Base-by-base conservation (phyloP, 2,797 vertebrate species). In the Enteromius radiatus region DNA sequence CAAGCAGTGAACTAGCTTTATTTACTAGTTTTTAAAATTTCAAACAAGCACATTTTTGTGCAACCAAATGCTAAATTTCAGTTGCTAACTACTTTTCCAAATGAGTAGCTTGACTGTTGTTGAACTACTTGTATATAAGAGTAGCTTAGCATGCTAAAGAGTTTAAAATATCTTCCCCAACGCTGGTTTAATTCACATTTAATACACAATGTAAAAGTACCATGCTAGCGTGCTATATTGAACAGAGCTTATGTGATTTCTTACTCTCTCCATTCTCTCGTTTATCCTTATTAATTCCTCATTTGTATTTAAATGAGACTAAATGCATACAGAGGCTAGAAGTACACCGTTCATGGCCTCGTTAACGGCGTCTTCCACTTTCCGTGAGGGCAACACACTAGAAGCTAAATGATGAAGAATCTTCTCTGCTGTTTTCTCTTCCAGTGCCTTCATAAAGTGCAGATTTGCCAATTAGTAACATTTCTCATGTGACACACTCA, bases 291-390 rank as follows among this genome's bases (percentile, higher is more conserved):
- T 69, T 69, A 69, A 83, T 59, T 76, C 26, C n/a, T 69, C 3
- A 77, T 77, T 76, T 79, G 36, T 74, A 84, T 74, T 84, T 28
- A 74, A 26, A 74, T 64, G n/a, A 79, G 68, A 41, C 59, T 71
- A 80, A 74, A 54, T 33, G 36, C 1, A 2, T 28, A 36, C 12
- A 43, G 43, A 84, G 77, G 68, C 45, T 26, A 75, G 74, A 78
- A 79, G 76, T 70, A 71, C 41, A 43, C 26, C 10, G 14, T 73
- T 52, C 33, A 54, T 33, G 59, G 56, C 21, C 59, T 84, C 26
- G 12, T 84, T 76, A 82, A 76, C 21, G 3, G 15, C 47, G 59
- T 38, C 26, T 54, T 75, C 36, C 61, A 21, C 63, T 82, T 43
- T 76, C 63, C 9, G 4, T 31, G 61, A 76, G 73, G 64, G 11